Evolutionary conservation across 2,888 invertebrate species (phyloP), one percentile per base, ranked within the genome.

Genomic region (Nomada ferruginata): DNA sequence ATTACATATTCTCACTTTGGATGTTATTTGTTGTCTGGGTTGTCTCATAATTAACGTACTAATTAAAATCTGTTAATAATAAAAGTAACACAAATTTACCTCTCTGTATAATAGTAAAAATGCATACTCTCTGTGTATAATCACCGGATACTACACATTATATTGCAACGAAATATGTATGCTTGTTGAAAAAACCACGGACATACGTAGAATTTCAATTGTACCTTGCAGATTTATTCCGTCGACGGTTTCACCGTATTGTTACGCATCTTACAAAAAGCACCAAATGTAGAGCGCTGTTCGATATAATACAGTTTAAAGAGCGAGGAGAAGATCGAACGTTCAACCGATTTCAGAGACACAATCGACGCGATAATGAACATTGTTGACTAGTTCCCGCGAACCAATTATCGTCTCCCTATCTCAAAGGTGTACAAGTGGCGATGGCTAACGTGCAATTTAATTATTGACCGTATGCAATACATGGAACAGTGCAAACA

Each of bases 321-420:
- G 77, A 53, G 77, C 53, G 61, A 65, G n/a, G 29, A 77, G 76
- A 61, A 77, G 63, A 66, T 78, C 68, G 61, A 61, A 26, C 55
- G 66, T 61, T 70, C 47, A 78, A 70, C 70, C 15, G 55, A 79
- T 70, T 65, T 65, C 59, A 59, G 64, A 55, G 13, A n/a, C 26
- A 69, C 20, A 36, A 60, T 60, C 23, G 52, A 29, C 3, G 47
- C 65, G 66, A 57, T 53, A 79, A 80, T 80, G 66, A 60, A 79
- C 64, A 66, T 61, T 66, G 80, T 80, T 72, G 68, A 57, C 42
- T 71, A 36, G 18, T 55, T 60, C 64, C 79, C 72, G 26, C 42
- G 71, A 79, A 66, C 71, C 79, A 64, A 78, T 78, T 79, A 61
- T 60, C 53, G 77, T 42, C 52, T 18, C 59, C 42, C 50, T 55